Base-by-base conservation (phyloP, 2,113 vertebrate species). In the Megaceryle torquata region DNA sequence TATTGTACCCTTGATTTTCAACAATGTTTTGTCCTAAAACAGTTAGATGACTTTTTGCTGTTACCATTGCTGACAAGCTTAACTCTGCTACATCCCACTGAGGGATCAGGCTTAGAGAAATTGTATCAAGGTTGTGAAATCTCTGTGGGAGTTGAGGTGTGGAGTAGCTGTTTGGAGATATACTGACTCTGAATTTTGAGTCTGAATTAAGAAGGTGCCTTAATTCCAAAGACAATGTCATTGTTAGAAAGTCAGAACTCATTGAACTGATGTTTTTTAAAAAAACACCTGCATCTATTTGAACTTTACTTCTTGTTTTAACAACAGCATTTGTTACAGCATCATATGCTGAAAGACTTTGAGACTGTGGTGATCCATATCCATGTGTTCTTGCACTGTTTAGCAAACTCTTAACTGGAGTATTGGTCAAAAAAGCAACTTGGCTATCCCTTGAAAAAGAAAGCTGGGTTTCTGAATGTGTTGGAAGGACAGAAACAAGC, bases 171-270 rank as follows among this genome's bases (percentile, higher is more conserved):
- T 41, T 85, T 63, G 85, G 79, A 43, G 48, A 31, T 43, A 65
- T 0, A 1, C 35, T 82, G 35, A 28, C 43, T 76, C 35, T 53
- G 46, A 79, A 41, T 76, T 95, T 71, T 56, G 61, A 79, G 37
- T 69, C 70, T 68, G 81, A 88, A 77, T 59, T 60, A 88, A 92
- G 69, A 79, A 86, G 37, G 8, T 93, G 71, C 51, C 56, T 67
- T 60, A 92, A 89, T 86, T 97, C 95, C 63, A 95, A 94, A 93
- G 96, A 70, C 37, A 56, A 35, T 31, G 75, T 69, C 24, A 22
- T 25, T 79, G 77, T 61, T 75, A 93, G 18, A 26, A 95, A 86
- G 46, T 84, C 74, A 72, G 92, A 94, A 77, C 24, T 91, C 11
- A 39, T 2, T 2, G 19, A 83, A 69, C 11, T 24, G 26, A 53